phyloP scores from a whole-genome alignment of 2,888 invertebrate genomes.

The Aplocera efformata region DNA sequence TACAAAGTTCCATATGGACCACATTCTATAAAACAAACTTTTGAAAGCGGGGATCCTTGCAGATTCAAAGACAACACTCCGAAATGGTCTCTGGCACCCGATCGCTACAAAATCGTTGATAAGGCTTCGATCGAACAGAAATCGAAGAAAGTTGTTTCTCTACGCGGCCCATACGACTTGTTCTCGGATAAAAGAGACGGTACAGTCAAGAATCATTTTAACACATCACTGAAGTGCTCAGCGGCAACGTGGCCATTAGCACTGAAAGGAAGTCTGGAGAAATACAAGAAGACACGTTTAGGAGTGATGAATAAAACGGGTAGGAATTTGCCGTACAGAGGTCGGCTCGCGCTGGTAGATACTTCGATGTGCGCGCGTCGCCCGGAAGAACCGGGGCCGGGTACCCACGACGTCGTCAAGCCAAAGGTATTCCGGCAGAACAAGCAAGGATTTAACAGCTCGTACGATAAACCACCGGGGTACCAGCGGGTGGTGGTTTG shows the following conservation, averaged over 20 bases:
- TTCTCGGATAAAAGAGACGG: slow-evolving; percentile 75
- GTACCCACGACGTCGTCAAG: slow-evolving; percentile 52
- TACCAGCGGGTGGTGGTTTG: slow-evolving; percentile 57
- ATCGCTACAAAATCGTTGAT: slow-evolving; percentile 62
- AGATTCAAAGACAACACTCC: slow-evolving; percentile 51
- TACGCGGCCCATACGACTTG: slow-evolving; percentile 64
- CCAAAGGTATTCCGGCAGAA: slow-evolving; percentile 44
- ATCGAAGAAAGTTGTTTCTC: slow-evolving; percentile 57
- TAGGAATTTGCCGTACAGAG: slow-evolving; percentile 52
- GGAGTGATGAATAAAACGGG: slow-evolving; percentile 66
- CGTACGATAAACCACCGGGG: slow-evolving; percentile 58
- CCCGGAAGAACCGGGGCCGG: slow-evolving; percentile 76
- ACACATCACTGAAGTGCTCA: slow-evolving; percentile 40
- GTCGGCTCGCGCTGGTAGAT: slow-evolving; percentile 71
- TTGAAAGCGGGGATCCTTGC: slow-evolving; percentile 60
- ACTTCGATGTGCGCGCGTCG: slow-evolving; percentile 67
- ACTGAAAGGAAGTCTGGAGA: slow-evolving; percentile 52
- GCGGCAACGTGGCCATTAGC: slow-evolving; percentile 63
- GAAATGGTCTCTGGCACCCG: slow-evolving; percentile 59
- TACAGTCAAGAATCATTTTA: slow-evolving; percentile 78
- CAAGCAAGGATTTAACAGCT: slow-evolving; percentile 57
- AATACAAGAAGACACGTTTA: slow-evolving; percentile 50
- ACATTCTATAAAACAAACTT: slow-evolving; percentile 53
- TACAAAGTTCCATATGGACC: slow-evolving; percentile 57
- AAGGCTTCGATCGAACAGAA: slow-evolving; percentile 56